phyloP scores from a whole-genome alignment of 92 coral and sea anemone genomes.

The Pocillopora grandis region DNA sequence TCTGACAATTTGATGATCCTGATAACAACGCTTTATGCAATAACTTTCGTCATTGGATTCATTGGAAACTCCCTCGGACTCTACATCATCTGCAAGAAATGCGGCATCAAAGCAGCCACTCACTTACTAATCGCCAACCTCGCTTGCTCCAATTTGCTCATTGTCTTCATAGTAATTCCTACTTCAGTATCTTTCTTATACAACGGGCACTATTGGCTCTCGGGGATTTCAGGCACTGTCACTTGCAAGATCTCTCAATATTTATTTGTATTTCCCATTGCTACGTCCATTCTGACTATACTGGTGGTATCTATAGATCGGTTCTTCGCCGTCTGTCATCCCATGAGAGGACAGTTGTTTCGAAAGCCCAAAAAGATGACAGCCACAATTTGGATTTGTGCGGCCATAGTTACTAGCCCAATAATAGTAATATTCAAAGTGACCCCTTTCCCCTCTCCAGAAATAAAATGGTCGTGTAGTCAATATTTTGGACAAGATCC shows the following conservation, averaged over 20 bases:
- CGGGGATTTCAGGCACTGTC: conserved; percentile 51
- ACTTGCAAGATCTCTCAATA: conserved; percentile 56
- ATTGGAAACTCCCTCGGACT: conserved; percentile 66
- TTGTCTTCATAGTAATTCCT: conserved; percentile 55
- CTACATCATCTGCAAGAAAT: conserved; percentile 60
- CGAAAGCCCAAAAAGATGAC: conserved; percentile 58
- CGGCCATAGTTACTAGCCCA: conserved; percentile 58
- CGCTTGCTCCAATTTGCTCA: conserved; percentile 62
- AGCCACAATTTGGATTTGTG: conserved; percentile 57
- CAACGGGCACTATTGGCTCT: conserved; percentile 33
- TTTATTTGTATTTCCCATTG: conserved; percentile 55
- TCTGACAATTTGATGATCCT: conserved; percentile 11
- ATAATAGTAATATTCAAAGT: conserved; percentile 33
- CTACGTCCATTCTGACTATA: conserved; percentile 66
- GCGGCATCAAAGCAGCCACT: conserved; percentile 58
- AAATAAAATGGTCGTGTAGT: conserved; percentile 41
- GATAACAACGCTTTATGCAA: conserved; percentile 52
- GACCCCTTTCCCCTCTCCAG: background rate
- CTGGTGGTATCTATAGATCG: conserved; percentile 66
- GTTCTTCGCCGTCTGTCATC: conserved; percentile 66
- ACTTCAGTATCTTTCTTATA: conserved; percentile 33
- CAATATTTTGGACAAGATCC: conserved; percentile 17
- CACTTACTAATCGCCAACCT: conserved; percentile 67
- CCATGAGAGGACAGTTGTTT: conserved; percentile 53
- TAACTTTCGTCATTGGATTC: conserved; percentile 54